Evolutionary conservation across 2,888 invertebrate species (phyloP).

Genomic region (Mesorhabditis spiculigera): DNA sequence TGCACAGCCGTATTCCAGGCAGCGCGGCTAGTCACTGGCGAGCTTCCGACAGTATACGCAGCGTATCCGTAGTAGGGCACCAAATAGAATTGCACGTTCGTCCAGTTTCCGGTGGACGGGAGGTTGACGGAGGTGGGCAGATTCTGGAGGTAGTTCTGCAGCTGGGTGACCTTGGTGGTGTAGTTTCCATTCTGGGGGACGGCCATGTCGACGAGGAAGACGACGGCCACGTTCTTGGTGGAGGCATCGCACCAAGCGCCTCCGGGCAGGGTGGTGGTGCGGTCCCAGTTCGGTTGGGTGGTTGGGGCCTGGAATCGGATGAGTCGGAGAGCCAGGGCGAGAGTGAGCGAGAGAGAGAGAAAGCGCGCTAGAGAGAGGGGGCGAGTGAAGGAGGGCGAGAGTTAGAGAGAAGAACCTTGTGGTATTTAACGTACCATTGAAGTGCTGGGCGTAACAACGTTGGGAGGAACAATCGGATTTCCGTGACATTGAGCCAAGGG

Average conservation of each 20-base stretch:
- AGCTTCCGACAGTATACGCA: not conserved
- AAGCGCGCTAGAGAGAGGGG: no score
- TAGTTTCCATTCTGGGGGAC: not conserved
- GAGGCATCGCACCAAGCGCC: not conserved
- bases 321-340: not conserved
- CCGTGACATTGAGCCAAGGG: not conserved
- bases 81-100: not conserved
- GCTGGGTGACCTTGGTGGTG: not conserved
- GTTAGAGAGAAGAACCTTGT: no score
- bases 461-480: not conserved
- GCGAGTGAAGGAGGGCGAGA: no score
- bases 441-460: not conserved
- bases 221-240: not conserved
- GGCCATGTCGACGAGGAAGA: not conserved
- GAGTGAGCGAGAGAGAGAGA: no score
- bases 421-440: not conserved
- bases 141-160: not conserved
- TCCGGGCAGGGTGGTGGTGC: not conserved
- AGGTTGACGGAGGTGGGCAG: not conserved
- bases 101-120: not conserved
- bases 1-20: not conserved
- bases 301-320: not conserved
- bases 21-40: not conserved
- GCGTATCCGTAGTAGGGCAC: not conserved
- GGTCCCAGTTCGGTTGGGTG: not conserved